phyloP scores from a whole-genome alignment of 2,113 vertebrate genomes.

The Pagrus major region DNA sequence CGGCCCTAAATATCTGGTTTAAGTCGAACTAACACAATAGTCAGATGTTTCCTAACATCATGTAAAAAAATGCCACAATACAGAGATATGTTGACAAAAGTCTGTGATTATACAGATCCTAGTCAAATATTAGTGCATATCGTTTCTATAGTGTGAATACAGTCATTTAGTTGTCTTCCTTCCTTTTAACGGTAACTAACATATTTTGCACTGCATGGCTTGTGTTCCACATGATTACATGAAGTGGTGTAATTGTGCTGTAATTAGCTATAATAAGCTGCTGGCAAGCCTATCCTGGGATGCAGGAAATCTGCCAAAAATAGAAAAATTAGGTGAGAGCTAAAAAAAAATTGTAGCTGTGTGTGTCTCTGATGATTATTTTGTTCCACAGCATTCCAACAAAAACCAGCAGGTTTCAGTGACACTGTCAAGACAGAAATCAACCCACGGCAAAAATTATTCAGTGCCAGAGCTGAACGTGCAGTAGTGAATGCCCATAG shows the following conservation, averaged over 20 bases:
- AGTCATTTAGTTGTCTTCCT: slow-evolving; percentile 34
- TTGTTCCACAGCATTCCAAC: slow-evolving; percentile 46
- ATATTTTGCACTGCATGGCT: slow-evolving; percentile 51
- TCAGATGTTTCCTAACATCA: too few relatives aligned
- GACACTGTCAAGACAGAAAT: slow-evolving; percentile 4
- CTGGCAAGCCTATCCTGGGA: slow-evolving; percentile 56
- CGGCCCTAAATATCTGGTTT: too few relatives aligned
- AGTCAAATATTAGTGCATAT: slow-evolving; percentile 18
- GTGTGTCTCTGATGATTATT: slow-evolving; percentile 43
- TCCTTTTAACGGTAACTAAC: slow-evolving; percentile 46
- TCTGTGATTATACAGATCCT: background rate
- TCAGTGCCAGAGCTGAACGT: slow-evolving; percentile 8
- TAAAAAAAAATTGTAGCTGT: background rate
- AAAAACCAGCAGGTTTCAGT: slow-evolving; percentile 30
- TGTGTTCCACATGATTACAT: slow-evolving; percentile 64
- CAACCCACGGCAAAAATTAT: slow-evolving; percentile 3
- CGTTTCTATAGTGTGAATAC: slow-evolving; percentile 9
- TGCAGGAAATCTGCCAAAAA: slow-evolving; percentile 63
- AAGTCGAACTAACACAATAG: too few relatives aligned
- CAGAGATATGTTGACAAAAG: slow-evolving; percentile 1
- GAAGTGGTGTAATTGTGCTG: slow-evolving; percentile 65
- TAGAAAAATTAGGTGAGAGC: slow-evolving; percentile 50
- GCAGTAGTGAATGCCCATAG: slow-evolving; percentile 16
- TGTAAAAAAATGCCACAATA: too few relatives aligned
- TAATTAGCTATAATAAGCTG: slow-evolving; percentile 73